phyloP scores from a whole-genome alignment of 2,888 invertebrate species.

The Pammene fasciana region DNA sequence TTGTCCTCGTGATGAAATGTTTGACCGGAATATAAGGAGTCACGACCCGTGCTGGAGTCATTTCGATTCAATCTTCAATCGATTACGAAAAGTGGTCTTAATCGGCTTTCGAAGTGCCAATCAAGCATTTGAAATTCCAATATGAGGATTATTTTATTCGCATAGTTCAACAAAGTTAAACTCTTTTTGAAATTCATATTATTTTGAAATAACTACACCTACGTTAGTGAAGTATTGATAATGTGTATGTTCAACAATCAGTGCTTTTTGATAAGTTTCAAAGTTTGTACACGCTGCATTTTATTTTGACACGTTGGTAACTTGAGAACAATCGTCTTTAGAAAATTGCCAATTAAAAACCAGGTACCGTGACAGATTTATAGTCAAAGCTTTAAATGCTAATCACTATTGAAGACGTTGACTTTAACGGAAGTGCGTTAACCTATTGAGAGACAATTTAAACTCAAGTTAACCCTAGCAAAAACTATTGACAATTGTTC shows the following conservation, averaged over 20 bases:
- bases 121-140: constrained; percentile 34
- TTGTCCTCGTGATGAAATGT: constrained; percentile 55
- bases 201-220: constrained; percentile 8
- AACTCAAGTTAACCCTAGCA: constrained; percentile 30
- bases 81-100: constrained; percentile 59
- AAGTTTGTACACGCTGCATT: not conserved
- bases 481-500: constrained; percentile 28
- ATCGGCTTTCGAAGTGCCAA: constrained; percentile 46
- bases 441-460: constrained; percentile 33
- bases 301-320: not conserved
- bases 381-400: constrained; percentile 37
- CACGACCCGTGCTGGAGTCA: constrained; percentile 52
- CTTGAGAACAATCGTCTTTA: constrained; percentile 7
- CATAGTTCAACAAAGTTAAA: constrained; percentile 17
- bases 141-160: constrained; percentile 19
- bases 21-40: constrained; percentile 55
- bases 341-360: constrained; percentile 21
- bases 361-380: constrained; percentile 30
- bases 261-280: not conserved
- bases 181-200: not conserved
- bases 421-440: constrained; percentile 39
- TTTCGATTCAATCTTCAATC: constrained; percentile 54
- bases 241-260: not conserved
- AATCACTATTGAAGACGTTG: constrained; percentile 33
- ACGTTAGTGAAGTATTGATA: constrained; percentile 1